Evolutionary conservation across 2,113 vertebrate genomes (phyloP).

Genomic region (Oxyura jamaicensis): DNA sequence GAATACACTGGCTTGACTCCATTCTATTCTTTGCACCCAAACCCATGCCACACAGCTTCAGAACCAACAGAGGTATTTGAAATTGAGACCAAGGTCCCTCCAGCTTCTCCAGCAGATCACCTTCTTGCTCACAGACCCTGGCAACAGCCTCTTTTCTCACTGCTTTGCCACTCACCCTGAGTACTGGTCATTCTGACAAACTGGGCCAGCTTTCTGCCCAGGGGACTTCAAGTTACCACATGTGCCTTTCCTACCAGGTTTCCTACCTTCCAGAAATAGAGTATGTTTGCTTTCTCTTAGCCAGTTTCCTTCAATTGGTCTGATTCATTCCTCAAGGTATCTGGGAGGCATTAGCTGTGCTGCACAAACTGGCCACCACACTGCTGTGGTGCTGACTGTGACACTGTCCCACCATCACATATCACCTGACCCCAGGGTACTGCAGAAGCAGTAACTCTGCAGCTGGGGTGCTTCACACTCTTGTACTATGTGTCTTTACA

Average conservation of each 20-base stretch:
- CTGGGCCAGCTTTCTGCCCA: background rate
- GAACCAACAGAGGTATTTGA: background rate
- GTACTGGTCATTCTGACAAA: background rate
- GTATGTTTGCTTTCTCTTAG: background rate
- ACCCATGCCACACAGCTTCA: background rate
- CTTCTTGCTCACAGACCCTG: background rate
- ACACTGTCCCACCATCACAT: rapidly evolving
- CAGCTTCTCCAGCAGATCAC: background rate
- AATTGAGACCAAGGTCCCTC: background rate
- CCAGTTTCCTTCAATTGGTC: background rate
- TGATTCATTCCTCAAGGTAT: background rate
- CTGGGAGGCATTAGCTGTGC: background rate
- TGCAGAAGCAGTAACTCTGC: background rate
- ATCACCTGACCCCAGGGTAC: rapidly evolving
- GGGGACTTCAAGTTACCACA: background rate
- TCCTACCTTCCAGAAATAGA: background rate
- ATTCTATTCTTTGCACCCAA: background rate
- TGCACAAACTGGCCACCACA: background rate
- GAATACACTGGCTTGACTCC: background rate
- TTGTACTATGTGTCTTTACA: background rate
- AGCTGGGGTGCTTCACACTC: background rate
- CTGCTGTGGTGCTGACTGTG: rapidly evolving
- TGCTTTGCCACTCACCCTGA: rapidly evolving
- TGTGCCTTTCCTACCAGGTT: background rate
- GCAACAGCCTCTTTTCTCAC: background rate